Percentiles rank a stretch among this genome's conserved stretches.
phyloP scores from a whole-genome alignment of 2,113 vertebrate genomes.

The Lycocorax pyrrhopterus region DNA sequence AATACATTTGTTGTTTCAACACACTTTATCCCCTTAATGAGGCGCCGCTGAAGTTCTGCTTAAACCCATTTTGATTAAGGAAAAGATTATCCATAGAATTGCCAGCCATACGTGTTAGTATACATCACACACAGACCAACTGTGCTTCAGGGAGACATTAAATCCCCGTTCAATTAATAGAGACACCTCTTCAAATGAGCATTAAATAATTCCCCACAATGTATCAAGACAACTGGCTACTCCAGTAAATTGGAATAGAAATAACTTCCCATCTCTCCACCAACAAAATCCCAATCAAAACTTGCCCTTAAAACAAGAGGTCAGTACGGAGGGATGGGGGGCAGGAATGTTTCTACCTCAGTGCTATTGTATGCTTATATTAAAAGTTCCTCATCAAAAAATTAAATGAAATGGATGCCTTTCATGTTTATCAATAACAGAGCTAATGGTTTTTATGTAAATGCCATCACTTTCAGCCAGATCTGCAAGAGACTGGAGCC shows the following conservation, averaged over 20 bases:
- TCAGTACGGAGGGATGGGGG: background rate
- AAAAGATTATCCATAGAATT: background rate
- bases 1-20: background rate
- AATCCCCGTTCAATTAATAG: conserved; percentile 35
- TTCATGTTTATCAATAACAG: conserved; percentile 56
- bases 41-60: background rate
- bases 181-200: conserved; percentile 16
- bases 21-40: background rate
- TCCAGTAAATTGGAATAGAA: background rate
- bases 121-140: background rate
- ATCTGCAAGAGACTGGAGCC: background rate
- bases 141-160: conserved; percentile 41
- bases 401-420: conserved; percentile 31
- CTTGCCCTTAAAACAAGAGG: background rate
- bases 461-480: background rate
- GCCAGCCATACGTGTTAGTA: background rate
- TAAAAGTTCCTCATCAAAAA: conserved; percentile 33
- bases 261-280: background rate
- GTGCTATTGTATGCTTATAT: background rate
- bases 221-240: background rate
- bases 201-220: conserved; percentile 27
- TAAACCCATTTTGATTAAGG: background rate
- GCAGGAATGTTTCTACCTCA: background rate
- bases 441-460: conserved; percentile 62
- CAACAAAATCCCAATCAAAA: background rate